Percentiles rank a stretch among this genome's conserved stretches.
These are phyloP conservation scores for Nannobrachium achirus DNA, from an alignment of 2,113 vertebrate species.

Conservation along the genomic window DNA sequence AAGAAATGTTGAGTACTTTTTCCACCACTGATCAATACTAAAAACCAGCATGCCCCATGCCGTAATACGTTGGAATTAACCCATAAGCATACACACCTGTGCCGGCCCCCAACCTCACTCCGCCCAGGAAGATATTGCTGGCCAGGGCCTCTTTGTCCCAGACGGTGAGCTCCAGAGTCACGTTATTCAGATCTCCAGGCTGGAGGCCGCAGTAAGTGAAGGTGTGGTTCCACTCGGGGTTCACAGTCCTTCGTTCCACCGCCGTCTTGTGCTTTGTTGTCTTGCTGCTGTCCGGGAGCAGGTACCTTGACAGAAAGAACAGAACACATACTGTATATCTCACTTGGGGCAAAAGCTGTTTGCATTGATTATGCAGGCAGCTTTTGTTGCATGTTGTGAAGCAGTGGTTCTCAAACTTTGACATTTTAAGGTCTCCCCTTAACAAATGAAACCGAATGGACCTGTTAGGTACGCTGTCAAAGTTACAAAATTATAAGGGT, in stretches of 20 bases:
- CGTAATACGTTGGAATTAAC: neutral
- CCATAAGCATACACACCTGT: slow-evolving; percentile 78
- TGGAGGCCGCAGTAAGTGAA: slow-evolving; percentile 91
- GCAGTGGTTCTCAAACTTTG: neutral
- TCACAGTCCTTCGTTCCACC: slow-evolving; percentile 89
- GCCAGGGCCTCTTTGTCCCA: slow-evolving; percentile 97
- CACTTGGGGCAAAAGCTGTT: neutral
- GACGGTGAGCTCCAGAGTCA: slow-evolving; percentile 93
- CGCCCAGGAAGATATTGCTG: slow-evolving; percentile 95
- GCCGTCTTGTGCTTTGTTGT: slow-evolving; percentile 96
- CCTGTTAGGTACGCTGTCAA: too few relatives aligned
- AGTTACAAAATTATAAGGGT: too few relatives aligned
- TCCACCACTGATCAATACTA: too few relatives aligned
- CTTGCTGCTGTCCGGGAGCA: slow-evolving; percentile 94
- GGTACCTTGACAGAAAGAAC: slow-evolving; percentile 78
- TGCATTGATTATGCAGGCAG: neutral
- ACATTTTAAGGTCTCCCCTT: too few relatives aligned
- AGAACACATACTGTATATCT: neutral
- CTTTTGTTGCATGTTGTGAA: neutral
- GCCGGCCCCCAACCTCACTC: slow-evolving; percentile 89
- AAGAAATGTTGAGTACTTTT: too few relatives aligned
- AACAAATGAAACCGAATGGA: too few relatives aligned
- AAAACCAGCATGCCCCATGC: too few relatives aligned
- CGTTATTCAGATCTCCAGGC: slow-evolving; percentile 86
- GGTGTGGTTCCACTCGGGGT: slow-evolving; percentile 95